Conservation (phyloP, 2,797 vertebrate species). For the Bradypodion ventrale region DNA sequence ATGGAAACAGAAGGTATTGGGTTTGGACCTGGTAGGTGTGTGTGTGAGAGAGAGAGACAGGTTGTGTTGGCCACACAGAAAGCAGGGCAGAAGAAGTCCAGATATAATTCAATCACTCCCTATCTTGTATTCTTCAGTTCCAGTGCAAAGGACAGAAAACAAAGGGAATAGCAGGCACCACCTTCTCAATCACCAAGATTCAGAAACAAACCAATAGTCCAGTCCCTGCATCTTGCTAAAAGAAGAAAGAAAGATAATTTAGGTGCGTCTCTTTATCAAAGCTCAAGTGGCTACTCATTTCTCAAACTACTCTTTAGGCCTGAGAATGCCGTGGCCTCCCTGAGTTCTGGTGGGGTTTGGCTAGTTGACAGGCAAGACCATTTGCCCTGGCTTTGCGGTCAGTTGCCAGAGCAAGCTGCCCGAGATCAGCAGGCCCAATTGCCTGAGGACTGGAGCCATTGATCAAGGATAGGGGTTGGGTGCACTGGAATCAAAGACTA, state of each 20-base stretch:
- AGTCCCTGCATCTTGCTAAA: not conserved
- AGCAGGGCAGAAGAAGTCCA: not conserved
- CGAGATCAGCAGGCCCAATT: not conserved
- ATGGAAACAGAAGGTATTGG: not conserved
- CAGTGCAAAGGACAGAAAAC: not conserved
- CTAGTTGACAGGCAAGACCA: slow-evolving; percentile 12
- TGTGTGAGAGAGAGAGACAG: not conserved
- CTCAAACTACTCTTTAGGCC: not conserved
- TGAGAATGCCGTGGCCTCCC: slow-evolving; percentile 6
- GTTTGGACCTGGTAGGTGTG: not conserved
- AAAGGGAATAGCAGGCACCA: not conserved
- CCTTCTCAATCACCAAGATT: not conserved
- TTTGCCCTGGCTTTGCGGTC: slow-evolving; percentile 12
- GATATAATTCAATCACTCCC: not conserved
- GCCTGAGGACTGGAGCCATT: slow-evolving; percentile 6
- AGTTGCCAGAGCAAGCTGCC: slow-evolving; percentile 22
- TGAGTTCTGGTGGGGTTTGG: slow-evolving; percentile 18
- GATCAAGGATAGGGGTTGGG: not conserved
- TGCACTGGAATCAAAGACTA: slow-evolving; percentile 7
- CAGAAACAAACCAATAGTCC: not conserved
- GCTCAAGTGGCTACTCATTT: not conserved
- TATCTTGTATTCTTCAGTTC: not conserved
- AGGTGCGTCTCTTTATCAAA: not conserved
- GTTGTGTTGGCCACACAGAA: not conserved
- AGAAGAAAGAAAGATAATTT: slow-evolving; percentile 1